Evolutionary conservation across 1,140 invertebrate genomes (phyloP), one percentile per base, ranked within the genome.

Genomic region (Micrasema longulum): DNA sequence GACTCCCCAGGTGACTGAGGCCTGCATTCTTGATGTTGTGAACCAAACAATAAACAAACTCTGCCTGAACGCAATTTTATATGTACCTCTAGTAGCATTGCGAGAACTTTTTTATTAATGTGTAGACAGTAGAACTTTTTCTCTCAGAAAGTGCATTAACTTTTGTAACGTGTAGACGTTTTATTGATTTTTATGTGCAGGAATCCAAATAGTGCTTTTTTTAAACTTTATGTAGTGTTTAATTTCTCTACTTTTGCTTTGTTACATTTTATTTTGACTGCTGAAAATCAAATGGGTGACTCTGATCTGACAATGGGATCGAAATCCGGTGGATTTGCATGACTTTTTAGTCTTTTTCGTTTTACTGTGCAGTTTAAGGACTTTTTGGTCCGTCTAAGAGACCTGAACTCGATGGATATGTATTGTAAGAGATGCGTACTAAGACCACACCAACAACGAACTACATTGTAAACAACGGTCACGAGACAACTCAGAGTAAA

Each of bases 1-100:
- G 80, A 69, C 68, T 71, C 72, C n/a, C 75, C 75, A 81, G 82
- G 83, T 84, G 82, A 84, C 80, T 81, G 16, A 14, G n/a, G 14
- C 22, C 26, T 53, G 55, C 55, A 60, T 38, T 9, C 35, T 60
- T 38, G 35, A 14, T 60, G 55, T 60, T 60, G 55, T 38, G 55
- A 53, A 60, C 35, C 31, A 60, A 60, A 38, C 55, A 18, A 26
- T 50, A 50, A 50, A 50, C 18, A 18, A 50, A 57, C 10, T 31
- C 55, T 60, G 55, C 55, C 55, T 60, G 55, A 38, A 10, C 31
- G 16, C 16, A 22, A 22, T 22, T n/a, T 23, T 52, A 11, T 23
- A 6, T 22, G 18, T 22, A 4, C 26, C 2, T 31, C 7, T 48
- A 10, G 22, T 64, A 48, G 62, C 26, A 36, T 18, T 64, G 22